Evolutionary conservation across 2,113 vertebrate genomes (phyloP), one percentile per base, ranked within the genome.

Genomic region (Anoplopoma fimbria): DNA sequence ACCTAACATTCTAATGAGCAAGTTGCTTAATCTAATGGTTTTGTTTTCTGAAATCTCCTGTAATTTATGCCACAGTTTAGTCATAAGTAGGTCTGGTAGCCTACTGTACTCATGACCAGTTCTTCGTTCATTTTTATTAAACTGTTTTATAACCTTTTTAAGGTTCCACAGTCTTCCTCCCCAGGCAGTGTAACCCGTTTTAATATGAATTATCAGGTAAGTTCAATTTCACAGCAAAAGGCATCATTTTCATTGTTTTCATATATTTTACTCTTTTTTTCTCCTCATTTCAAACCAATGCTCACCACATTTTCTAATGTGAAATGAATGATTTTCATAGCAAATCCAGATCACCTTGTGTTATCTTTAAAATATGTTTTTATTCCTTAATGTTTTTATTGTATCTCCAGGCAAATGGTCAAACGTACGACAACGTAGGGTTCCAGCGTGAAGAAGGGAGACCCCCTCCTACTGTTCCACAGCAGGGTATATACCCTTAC

Each of bases 391-490:
- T 62, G 2, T 69, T n/a, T 38, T 57, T 49, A 36, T n/a, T 55
- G 21, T 6, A 40, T 3, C 25, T 71, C n/a, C 78, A 95, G 94
- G 77, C 6, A 19, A 23, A 53, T 3, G 15, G 8, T 33, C 9
- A 47, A 7, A 13, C 38, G 21, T 93, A 92, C 9, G 82, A 93
- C 17, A 95, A 95, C 85, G 14, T 8, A 4, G 90, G 70, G 4
- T 95, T 93, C 75, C 85, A 87, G 4, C 27, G 82, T 13, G 91
- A 88, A 4, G 85, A 90, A 4, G 38, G 10, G 0, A 81, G 79
- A 63, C 82, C 90, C 0, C 85, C 88, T 29, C 45, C 89, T 0
- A 79, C 53, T 7, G 2, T 17, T 25, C 60, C 81, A 2, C 47
- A 80, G 5, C 31, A 27, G 4, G 25, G 12, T 14, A 5, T 85